A percentile compares a stretch with the other conserved stretches of the same genome.
phyloP scores from a whole-genome alignment of 2,797 vertebrate species.

The Scyliorhinus canicula region DNA sequence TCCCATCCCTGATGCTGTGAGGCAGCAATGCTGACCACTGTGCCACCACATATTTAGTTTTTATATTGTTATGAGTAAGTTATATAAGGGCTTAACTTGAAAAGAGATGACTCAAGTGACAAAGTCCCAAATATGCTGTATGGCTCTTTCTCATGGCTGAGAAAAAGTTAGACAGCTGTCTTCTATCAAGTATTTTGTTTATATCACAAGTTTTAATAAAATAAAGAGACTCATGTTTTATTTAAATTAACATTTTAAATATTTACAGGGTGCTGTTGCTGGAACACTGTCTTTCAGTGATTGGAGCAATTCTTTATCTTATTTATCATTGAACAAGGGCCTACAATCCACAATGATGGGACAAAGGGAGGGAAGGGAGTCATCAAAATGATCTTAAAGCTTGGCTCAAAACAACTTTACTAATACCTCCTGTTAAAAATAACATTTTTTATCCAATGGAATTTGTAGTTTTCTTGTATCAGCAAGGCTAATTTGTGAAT shows the following conservation, averaged over 20 bases:
- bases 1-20: no score
- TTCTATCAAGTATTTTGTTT: constrained; percentile 29
- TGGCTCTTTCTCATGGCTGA: neutral
- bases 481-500: neutral
- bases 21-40: no score
- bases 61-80: neutral
- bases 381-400: neutral
- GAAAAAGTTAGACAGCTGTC: neutral
- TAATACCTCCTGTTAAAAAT: neutral
- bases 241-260: constrained; percentile 34
- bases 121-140: neutral
- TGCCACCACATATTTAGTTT: no score
- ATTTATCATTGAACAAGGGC: constrained; percentile 2
- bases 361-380: neutral
- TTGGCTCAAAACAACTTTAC: neutral
- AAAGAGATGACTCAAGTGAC: neutral
- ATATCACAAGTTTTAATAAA: constrained; percentile 32
- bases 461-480: constrained; percentile 2
- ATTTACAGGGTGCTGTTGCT: neutral
- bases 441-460: neutral
- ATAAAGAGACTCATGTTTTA: constrained; percentile 27
- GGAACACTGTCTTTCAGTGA: neutral
- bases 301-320: neutral
- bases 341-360: neutral
- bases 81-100: neutral